Conservation (phyloP, 2,113 vertebrate species). For the Pristiophorus japonicus region DNA sequence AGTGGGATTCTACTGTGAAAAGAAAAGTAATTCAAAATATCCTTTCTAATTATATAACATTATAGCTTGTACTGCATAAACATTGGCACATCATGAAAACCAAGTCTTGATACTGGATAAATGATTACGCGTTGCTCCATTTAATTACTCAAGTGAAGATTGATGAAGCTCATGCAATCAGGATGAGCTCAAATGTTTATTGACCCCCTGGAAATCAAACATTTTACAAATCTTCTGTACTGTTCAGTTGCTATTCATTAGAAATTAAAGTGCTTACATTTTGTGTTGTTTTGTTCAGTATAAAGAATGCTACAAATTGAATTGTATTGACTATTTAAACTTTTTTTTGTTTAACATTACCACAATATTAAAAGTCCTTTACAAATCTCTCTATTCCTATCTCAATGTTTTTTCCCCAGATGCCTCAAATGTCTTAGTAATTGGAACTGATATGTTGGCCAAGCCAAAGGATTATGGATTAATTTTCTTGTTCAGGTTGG, state of each 20-base stretch:
- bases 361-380: neutral
- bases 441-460: conserved; percentile 66
- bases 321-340: conserved; percentile 2
- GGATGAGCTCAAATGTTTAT: neutral
- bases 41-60: neutral
- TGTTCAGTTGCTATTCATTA: neutral
- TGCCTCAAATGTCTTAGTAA: conserved; percentile 84
- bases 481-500: conserved; percentile 90
- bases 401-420: conserved; percentile 58
- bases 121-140: neutral
- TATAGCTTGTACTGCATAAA: neutral
- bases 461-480: conserved; percentile 73
- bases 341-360: conserved; percentile 22
- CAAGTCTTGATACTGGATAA: neutral
- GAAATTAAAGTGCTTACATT: neutral
- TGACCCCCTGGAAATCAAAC: neutral
- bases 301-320: neutral
- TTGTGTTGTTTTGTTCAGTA: neutral
- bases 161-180: neutral
- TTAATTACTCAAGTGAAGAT: neutral
- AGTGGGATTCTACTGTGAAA: neutral
- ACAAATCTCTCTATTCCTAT: neutral
- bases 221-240: neutral
- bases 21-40: neutral
- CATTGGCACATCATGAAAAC: neutral